These are phyloP conservation scores for Nestor notabilis DNA, from an alignment of 2,113 vertebrate genomes.

Conservation along the genomic window DNA sequence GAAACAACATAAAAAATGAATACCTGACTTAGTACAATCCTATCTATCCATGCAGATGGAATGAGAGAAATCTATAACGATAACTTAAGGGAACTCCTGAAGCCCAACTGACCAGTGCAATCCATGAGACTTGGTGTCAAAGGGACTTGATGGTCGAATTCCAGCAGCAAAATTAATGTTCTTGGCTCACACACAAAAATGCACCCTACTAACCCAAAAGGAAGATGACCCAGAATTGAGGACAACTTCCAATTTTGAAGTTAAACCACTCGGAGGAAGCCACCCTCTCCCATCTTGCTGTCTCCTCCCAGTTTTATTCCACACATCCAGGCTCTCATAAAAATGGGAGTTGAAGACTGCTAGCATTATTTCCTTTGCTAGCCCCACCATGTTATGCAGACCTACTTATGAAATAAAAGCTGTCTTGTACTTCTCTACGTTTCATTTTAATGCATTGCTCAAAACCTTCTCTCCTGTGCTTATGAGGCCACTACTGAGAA, in stretches of 20 bases:
- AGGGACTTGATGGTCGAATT: not conserved
- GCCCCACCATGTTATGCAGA: not conserved
- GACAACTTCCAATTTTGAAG: not conserved
- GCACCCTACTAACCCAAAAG: not conserved
- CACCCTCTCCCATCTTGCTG: not conserved
- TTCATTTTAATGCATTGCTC: not conserved
- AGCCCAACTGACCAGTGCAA: not conserved
- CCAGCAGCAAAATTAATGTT: not conserved
- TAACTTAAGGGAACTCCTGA: not conserved
- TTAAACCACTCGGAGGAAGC: not conserved
- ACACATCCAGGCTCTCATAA: not conserved
- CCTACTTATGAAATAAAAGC: not conserved
- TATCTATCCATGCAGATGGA: not conserved
- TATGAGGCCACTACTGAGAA: not conserved
- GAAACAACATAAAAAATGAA: constrained; percentile 42
- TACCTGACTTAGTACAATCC: not conserved
- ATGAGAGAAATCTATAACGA: not conserved
- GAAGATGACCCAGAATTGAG: not conserved
- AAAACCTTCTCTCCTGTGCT: not conserved
- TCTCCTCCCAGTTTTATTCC: not conserved
- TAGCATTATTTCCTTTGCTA: not conserved
- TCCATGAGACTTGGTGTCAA: not conserved
- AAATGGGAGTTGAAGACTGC: not conserved
- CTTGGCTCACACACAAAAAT: not conserved
- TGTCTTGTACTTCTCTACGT: not conserved